Base-by-base conservation (phyloP, 2,888 invertebrate species). In the Lepidonotus clava region DNA sequence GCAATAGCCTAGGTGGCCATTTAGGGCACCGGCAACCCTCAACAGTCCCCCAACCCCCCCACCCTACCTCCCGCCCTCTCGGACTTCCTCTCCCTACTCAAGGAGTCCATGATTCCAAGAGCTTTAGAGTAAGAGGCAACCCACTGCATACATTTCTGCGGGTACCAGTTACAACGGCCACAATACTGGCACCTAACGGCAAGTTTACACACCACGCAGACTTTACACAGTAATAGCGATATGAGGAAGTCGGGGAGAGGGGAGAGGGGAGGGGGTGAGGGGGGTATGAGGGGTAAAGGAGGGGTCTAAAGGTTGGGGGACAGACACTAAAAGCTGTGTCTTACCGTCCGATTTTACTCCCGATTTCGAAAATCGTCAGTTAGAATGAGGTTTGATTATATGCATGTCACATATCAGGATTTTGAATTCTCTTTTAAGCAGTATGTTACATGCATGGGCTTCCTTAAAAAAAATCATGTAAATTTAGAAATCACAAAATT, bases 151-250 rank as follows among this genome's bases (percentile, higher is more conserved):
- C 71, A 71, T 8, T 14, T 71, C 38, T 71, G n/a, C 71, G 32
- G 71, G 71, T 71, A 71, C 71, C 71, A 71, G 71, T 71, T 71
- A 71, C 71, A 71, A 71, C 36, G 71, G 14, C 34, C 34, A 32
- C 71, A 34, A 34, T 36, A 71, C 36, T 71, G 71, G 71, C 71
- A 71, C 71, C 71, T 71, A 71, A 34, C 71, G 32, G 38, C 71
- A 71, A 71, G 71, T 71, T 71, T 71, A 36, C 71, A 6, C 36
- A 36, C 34, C 34, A 8, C 4, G n/a, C 71, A 71, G 71, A 71
- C 71, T 71, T 71, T 71, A 71, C 71, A 71, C n/a, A 32, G 71
- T 71, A 71, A 71, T 71, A 34, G 32, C 11, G 28, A 71, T 36
- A n/a, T n/a, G n/a, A n/a, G n/a, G 46, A 46, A 11, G 46, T 8